Evolutionary conservation across 2,113 vertebrate genomes (phyloP), one percentile per base, ranked within the genome.

Genomic region (Silurus glanis): DNA sequence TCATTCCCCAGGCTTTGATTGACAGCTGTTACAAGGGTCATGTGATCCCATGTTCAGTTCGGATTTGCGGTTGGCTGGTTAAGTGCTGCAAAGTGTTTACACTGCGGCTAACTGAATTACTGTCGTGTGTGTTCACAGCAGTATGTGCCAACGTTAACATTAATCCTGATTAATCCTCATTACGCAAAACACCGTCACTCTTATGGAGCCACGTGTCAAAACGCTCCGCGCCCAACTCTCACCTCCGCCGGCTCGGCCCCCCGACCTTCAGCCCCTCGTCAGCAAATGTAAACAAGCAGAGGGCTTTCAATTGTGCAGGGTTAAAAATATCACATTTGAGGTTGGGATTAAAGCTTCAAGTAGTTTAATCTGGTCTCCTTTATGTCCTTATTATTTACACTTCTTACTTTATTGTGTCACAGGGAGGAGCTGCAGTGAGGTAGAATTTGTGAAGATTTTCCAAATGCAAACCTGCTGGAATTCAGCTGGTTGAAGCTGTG

Each of bases 261-360:
- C 85, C 28, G 8, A 87, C 80, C 56, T 78, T 69, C 79, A 80
- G 16, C 4, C 85, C 88, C 92, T 94, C 95, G 94, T 95, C 93
- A 95, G 88, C 94, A 88, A 94, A 94, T 90, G 92, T 95, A 96
- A 96, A 96, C 94, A 96, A 96, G 95, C 90, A 80, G 58, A 13
- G 37, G 37, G 37, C 0, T 45, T 49, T 21, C n/a, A 51, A 3
- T 10, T 72, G 17, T 51, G 10, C 14, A 28, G n/a, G 7, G 75
- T 56, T 56, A 56, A 56, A 78, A 56, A 28, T 53, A 47, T 23
- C 6, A 2, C 23, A 21, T 1, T 75, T 2, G 8, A 28, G 23
- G 1, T 75, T 75, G 87, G 49, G 53, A 81, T 58, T 45, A 62
- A 66, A 61, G 28, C 6, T 28, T 59, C 4, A 19, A 67, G 47